Evolutionary conservation across 2,888 invertebrate genomes (phyloP), one percentile per base, ranked within the genome.

Genomic region (Diaperis boleti): DNA sequence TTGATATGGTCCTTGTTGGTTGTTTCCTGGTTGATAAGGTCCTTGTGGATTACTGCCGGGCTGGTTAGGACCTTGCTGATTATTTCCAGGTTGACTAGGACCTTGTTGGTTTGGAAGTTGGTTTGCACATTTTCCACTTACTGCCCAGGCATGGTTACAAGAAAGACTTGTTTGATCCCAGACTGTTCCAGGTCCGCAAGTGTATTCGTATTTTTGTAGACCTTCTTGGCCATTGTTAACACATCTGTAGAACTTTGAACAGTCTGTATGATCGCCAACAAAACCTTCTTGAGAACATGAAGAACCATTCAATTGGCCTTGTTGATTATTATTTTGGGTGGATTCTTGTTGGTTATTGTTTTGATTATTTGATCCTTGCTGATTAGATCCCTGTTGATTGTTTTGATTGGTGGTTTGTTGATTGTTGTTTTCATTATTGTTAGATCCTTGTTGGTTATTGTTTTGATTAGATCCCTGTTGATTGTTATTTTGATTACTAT

Each of bases 231-330:
- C 87, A 73, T 86, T 84, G 61, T 84, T 82, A 15, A 92, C 90
- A 79, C 92, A 92, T 68, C 92, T 85, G 76, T 90, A 91, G 82
- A 92, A 92, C 76, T 88, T 90, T 62, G 84, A 87, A 74, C 92
- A 92, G 74, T 92, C 85, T 31, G 81, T 81, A 35, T 85, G 83
- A 78, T 92, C 87, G 8, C 88, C 86, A 73, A 88, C 85, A 78
- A 90, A 93, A 45, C 92, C 92, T 78, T 90, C 89, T 65, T 81
- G 78, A 10, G 78, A 81, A 74, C 91, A 91, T 42, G 74, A 39
- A 17, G 61, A 54, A 10, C 68, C 69, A 37, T 56, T 67, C 8
- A 68, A 20, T 55, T 66, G 60, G 0, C 69, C 86, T 59, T 60
- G 63, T 45, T 61, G 42, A 35, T 29, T 50, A 18, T 26, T 8